phyloP scores from a whole-genome alignment of 1,140 invertebrate species.

The Nasonia giraulti region DNA sequence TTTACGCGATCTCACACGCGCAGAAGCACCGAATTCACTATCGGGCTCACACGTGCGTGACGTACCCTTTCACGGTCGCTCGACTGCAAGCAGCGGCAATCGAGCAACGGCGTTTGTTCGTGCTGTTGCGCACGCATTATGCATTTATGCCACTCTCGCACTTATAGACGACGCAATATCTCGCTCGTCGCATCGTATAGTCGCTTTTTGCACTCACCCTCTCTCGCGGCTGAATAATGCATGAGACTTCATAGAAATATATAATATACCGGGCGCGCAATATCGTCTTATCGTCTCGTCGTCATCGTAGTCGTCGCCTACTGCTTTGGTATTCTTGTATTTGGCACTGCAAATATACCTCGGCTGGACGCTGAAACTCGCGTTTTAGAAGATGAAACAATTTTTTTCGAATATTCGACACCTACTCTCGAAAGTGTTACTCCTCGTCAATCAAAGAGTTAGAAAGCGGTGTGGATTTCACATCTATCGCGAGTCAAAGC shows the following conservation, averaged over 20 bases:
- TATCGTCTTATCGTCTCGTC: slow-evolving; percentile 2
- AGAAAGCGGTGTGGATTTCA: not conserved
- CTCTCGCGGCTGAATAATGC: slow-evolving; percentile 52
- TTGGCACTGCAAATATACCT: slow-evolving; percentile 15
- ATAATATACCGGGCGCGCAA: slow-evolving; percentile 23
- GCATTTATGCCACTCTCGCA: slow-evolving; percentile 42
- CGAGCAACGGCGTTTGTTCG: slow-evolving; percentile 16
- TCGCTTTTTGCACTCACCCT: not conserved
- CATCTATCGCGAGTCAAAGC: not conserved
- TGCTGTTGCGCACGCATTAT: slow-evolving; percentile 31
- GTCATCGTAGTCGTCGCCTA: not conserved
- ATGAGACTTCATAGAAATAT: slow-evolving; percentile 43
- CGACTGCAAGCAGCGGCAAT: not conserved
- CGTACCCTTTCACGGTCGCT: slow-evolving; percentile 7
- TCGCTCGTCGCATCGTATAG: not conserved
- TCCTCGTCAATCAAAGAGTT: not conserved
- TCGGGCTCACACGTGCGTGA: slow-evolving; percentile 28
- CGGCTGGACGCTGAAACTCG: not conserved
- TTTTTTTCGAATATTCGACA: not conserved
- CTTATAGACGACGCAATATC: slow-evolving; percentile 12
- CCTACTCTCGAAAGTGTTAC: not conserved
- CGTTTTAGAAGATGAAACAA: not conserved
- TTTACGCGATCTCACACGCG: not conserved
- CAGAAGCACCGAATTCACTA: not conserved
- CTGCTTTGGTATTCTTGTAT: not conserved